Base-by-base conservation (phyloP, 2,888 invertebrate genomes). In the Habrosyne pyritoides region DNA sequence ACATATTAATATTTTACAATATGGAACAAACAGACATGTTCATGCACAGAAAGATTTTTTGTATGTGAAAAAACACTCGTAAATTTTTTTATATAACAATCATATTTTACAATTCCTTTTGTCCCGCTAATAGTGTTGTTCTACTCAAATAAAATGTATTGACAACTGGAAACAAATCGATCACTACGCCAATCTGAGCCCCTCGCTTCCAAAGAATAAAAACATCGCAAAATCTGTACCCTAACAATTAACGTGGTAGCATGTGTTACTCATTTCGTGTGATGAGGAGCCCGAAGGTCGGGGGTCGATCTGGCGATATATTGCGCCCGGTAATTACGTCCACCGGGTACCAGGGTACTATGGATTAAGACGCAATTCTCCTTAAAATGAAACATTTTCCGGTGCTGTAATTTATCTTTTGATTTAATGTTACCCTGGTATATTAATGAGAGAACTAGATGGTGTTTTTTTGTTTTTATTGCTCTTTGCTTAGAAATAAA, bases 241-340 rank as follows among this genome's bases (percentile, higher is more conserved):
- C 81, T 77, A 75, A 83, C 87, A 89, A 90, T 90, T 91, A 91
- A 86, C 84, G 80, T 77, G 76, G 83, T 72, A 82, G 81, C 91
- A 91, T 91, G 89, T 91, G 91, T 89, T 85, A 84, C 89, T 84
- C 83, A 69, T 70, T 64, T 42, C 81, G 73, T 74, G 77, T 86
- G 90, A 89, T 83, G 87, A 87, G 85, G 81, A 81, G 76, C 77
- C 68, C 74, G 68, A 68, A 67, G 73, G 67, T 59, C 60, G 71
- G 76, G 77, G 79, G 76, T 81, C 80, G 71, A 76, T 47, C 71
- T 42, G 72, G 78, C 83, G 80, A 86, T 87, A 87, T 87, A 86
- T 88, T 84, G 87, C 86, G 81, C 75, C 64, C 74, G 69, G 87
- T 87, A 89, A 91, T 91, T 89, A 89, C 85, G 77, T 73, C 85